Base-by-base conservation (phyloP, 1,140 invertebrate genomes). In the Pachypeltis micranthus region DNA sequence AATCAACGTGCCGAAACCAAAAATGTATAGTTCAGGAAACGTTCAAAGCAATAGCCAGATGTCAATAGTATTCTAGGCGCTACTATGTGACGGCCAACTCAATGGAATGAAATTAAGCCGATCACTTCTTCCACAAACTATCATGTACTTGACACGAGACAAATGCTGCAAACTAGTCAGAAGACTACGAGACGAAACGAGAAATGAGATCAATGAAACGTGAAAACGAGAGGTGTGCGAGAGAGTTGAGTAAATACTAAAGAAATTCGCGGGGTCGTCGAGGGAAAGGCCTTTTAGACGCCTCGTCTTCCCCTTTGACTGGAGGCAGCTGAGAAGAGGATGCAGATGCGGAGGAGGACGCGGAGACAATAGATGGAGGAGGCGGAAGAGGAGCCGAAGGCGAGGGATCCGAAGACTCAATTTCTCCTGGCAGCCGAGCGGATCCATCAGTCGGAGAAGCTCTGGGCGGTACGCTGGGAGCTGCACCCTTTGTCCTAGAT, bases 401-500 rank as follows among this genome's bases (percentile, higher is more conserved):
- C 27, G 63, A 61, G 26, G 59, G 51, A 1, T n/a, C 57, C 10
- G 25, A 16, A n/a, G 26, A 16, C 28, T 59, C 57, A n/a, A 1
- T 10, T n/a, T 59, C 57, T 29, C 61, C 28, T 16, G 56, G 34
- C 28, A 21, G 29, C 64, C 61, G 14, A 59, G 67, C 10, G 14
- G 57, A 12, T 7, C 24, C 26, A n/a, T 76, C 70, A 0, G 76
- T 74, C 51, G 77, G 76, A 1, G 73, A 73, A 2, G 74, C 74
- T 12, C 76, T 66, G 2, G 81, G 80, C 24, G 81, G 81, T 44
- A 81, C 76, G 2, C 62, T 44, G 0, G 65, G 59, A 34, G 84
- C 84, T 62, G 84, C 83, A 24, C 81, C 79, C 44, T 79, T 78
- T 55, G 78, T 78, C 44, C 84, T 75, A 67, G 82, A 85, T 76